These are phyloP conservation scores for Drosophila anomalipes DNA, from an alignment of 2,888 invertebrate genomes.

Conservation along the genomic window DNA sequence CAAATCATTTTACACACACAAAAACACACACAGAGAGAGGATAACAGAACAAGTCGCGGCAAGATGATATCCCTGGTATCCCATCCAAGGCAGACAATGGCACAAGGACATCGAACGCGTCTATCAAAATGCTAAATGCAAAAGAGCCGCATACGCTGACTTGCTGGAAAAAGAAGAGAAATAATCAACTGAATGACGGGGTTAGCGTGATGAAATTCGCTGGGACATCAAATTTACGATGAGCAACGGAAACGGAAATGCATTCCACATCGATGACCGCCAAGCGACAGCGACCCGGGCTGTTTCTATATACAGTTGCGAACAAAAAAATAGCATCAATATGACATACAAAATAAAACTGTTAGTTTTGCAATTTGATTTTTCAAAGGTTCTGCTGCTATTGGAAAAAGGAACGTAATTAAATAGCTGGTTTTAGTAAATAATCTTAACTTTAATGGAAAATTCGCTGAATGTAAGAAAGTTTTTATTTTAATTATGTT, in stretches of 20 bases:
- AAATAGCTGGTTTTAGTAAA: no score
- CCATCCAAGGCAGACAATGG: constrained; percentile 24
- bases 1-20: constrained; percentile 63
- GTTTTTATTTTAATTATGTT: background rate
- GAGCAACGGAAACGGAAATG: constrained; percentile 54
- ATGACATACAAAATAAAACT: background rate
- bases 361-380: background rate
- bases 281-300: constrained; percentile 6
- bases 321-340: background rate
- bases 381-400: background rate
- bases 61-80: constrained; percentile 33
- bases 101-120: constrained; percentile 40
- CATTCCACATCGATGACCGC: constrained; percentile 34
- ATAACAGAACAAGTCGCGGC: constrained; percentile 8
- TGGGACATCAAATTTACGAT: constrained; percentile 34
- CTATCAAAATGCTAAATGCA: constrained; percentile 11
- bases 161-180: constrained; percentile 33
- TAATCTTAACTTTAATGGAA: no score
- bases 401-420: no score
- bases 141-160: constrained; percentile 21
- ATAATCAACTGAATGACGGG: constrained; percentile 48
- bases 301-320: background rate
- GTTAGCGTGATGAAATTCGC: constrained; percentile 52
- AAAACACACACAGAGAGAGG: constrained; percentile 11
- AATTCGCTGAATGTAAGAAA: no score